phyloP scores from a whole-genome alignment of 2,888 invertebrate species.

The Polylopha cassiicola region DNA sequence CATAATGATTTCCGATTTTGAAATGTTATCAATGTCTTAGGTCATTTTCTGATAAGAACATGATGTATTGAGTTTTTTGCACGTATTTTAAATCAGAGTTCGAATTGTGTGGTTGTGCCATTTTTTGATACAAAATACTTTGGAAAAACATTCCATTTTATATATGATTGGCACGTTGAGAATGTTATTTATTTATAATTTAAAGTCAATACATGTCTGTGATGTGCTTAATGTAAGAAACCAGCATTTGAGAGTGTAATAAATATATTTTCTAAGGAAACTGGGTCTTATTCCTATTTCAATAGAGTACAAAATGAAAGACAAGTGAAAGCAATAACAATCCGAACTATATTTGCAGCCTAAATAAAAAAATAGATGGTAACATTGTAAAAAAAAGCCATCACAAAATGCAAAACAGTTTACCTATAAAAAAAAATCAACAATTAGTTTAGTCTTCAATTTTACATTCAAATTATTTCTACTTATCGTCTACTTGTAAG shows the following conservation, averaged over 20 bases:
- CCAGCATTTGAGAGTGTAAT: conserved; percentile 18
- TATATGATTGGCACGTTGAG: conserved; percentile 35
- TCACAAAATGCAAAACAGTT: not conserved
- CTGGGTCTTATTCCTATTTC: conserved; percentile 3
- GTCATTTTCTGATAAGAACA: no score
- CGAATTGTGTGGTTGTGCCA: conserved; percentile 22
- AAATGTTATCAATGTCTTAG: no score
- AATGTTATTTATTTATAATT: conserved; percentile 42
- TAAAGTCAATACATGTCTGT: conserved; percentile 55
- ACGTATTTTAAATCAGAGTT: no score
- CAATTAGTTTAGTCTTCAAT: no score
- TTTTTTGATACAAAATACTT: conserved; percentile 4
- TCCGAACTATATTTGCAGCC: conserved; percentile 20
- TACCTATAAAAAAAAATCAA: no score
- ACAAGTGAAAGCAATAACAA: conserved; percentile 13
- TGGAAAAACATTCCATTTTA: conserved; percentile 17
- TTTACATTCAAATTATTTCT: no score
- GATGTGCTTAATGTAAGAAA: conserved; percentile 51
- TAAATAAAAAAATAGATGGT: conserved; percentile 9
- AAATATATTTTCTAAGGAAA: conserved; percentile 11
- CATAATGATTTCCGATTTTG: no score
- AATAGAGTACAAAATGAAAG: conserved; percentile 1
- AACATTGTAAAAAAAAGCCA: conserved; percentile 2
- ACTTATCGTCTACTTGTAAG: no score
- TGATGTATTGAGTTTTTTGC: no score